A percentile compares a stretch with the other conserved stretches of the same genome.
Conservation (phyloP, 2,797 vertebrate genomes). For the Sebastes nivosus region DNA sequence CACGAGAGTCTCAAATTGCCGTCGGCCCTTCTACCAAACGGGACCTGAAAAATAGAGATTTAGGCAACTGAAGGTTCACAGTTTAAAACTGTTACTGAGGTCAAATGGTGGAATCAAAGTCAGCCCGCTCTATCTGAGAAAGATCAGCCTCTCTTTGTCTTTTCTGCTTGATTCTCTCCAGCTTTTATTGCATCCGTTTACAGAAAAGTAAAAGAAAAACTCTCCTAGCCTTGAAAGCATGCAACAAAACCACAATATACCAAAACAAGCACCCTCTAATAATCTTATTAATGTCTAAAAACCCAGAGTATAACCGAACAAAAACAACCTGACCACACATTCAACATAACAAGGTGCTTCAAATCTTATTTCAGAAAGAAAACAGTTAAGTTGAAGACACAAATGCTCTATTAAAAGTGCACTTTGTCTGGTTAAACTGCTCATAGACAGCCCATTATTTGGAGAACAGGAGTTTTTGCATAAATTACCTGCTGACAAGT, state of each 20-base stretch:
- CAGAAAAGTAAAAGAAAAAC: conserved; percentile 35
- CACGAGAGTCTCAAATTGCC: conserved; percentile 29
- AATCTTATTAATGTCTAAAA: conserved; percentile 25
- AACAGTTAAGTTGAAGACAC: conserved; percentile 17
- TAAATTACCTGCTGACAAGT: neutral
- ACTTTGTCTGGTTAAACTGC: conserved; percentile 34
- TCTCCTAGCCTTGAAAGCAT: conserved; percentile 40
- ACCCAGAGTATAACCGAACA: conserved; percentile 19
- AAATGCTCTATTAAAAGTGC: conserved; percentile 41
- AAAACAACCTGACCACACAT: conserved; percentile 30
- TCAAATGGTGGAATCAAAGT: conserved; percentile 31
- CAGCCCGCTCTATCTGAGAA: conserved; percentile 1
- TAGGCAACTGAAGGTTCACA: conserved; percentile 47
- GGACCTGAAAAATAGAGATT: conserved; percentile 48
- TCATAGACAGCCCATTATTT: conserved; percentile 13
- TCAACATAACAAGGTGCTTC: conserved; percentile 36
- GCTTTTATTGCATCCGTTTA: conserved; percentile 49
- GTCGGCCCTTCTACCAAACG: conserved; percentile 22
- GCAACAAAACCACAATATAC: conserved; percentile 50
- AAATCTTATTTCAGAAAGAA: conserved; percentile 29
- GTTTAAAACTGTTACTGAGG: conserved; percentile 45
- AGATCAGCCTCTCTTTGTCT: conserved; percentile 8
- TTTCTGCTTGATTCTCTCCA: conserved; percentile 10
- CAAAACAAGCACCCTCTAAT: conserved; percentile 36
- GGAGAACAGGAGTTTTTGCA: neutral